Percentiles rank a stretch among this genome's conserved stretches.
phyloP scores from a whole-genome alignment of 2,797 vertebrate genomes.

The Clarias fuscus region DNA sequence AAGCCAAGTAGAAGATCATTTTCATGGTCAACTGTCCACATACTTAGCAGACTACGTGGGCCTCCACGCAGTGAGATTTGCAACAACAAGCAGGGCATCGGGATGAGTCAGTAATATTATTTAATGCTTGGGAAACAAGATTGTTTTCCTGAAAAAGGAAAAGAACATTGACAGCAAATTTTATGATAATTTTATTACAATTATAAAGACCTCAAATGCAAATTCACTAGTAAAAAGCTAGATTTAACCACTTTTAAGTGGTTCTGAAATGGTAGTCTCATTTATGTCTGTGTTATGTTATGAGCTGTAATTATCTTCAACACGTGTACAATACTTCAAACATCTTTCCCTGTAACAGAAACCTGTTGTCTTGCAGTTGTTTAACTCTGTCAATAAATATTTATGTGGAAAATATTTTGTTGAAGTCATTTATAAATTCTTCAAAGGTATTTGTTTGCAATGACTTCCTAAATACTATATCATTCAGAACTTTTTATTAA shows the following conservation, averaged over 20 bases:
- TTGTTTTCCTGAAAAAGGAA: neutral
- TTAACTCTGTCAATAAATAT: slow-evolving; percentile 1
- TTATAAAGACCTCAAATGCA: neutral
- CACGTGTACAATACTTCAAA: neutral
- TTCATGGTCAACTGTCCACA: no score
- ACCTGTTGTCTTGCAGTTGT: neutral
- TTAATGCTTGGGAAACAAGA: neutral
- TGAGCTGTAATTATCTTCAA: neutral
- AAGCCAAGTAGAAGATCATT: no score
- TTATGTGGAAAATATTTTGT: neutral
- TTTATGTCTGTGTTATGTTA: neutral
- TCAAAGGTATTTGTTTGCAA: neutral
- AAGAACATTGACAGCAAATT: neutral
- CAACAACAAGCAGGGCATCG: no score
- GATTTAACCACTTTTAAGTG: neutral
- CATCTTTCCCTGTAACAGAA: neutral
- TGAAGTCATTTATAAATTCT: neutral
- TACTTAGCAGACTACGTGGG: no score
- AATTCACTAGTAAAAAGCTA: neutral
- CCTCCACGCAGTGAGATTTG: no score
- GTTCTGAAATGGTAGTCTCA: neutral
- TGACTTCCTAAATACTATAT: neutral
- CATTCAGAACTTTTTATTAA: neutral
- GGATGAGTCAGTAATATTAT: neutral
- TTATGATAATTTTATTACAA: no score